Base-by-base conservation (phyloP, 2,888 invertebrate species). In the Brenthis hecate region DNA sequence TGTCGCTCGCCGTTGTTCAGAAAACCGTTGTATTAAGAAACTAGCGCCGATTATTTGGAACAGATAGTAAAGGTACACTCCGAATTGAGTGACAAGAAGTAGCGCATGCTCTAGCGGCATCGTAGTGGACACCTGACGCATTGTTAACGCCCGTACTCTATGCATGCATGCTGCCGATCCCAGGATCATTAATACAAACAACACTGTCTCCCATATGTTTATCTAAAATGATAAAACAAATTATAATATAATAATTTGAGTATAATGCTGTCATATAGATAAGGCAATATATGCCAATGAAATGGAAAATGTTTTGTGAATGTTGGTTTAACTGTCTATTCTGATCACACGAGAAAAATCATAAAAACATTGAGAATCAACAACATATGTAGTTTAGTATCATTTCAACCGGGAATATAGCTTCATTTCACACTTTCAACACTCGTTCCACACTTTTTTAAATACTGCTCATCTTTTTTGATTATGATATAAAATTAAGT, bases 21-120 rank as follows among this genome's bases (percentile, higher is more conserved):
- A 85, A 73, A 82, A 88, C 28, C 83, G 78, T 51, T 91, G 85
- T 69, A 89, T 84, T 2, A 93, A 86, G 73, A 95, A 95, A 56
- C 95, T 95, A 60, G 95, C 95, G 47, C 96, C 96, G 65, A 96
- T 95, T 60, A 96, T 95, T 80, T 96, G 95, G 81, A 96, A 96
- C 74, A 96, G 92, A 79, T 96, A 95, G 87, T 96, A 96, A 19
- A 96, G 93, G 83, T 96, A 96, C 69, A 97, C 95, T 4, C 97
- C 97, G 43, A 95, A 95, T 83, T 97, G 96, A 1, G 97, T 96
- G 53, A 96, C 95, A 6, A 97, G 93, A 51, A 97, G 88, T 23
- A 97, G 88, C 0, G 95, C 95, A 78, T 95, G 95, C 78, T 96
- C 96, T 74, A 96, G 85, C 57, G 93, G 93, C 77, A 93, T 77